Conservation (phyloP, 2,797 vertebrate genomes). For the Myioborus miniatus region DNA sequence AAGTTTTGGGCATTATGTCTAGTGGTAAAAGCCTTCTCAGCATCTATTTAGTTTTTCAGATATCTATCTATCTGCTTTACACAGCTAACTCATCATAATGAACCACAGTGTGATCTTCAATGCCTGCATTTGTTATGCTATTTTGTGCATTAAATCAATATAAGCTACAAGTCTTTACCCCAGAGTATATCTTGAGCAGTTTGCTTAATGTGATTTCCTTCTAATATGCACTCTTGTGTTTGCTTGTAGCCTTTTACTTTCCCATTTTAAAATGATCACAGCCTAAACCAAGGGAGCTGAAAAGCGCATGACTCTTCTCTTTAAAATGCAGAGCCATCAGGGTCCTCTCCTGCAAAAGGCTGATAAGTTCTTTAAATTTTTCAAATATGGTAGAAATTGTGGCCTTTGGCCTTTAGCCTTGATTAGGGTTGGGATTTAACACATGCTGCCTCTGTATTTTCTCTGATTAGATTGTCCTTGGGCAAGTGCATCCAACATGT, state of each 20-base stretch:
- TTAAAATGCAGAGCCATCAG: constrained; percentile 51
- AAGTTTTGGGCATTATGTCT: not conserved
- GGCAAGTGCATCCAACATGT: constrained; percentile 17
- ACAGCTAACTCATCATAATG: not conserved
- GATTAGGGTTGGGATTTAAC: constrained; percentile 60
- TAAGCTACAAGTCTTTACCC: constrained; percentile 4
- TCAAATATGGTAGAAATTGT: constrained; percentile 33
- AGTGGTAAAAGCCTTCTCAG: not conserved
- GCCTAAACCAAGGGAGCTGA: not conserved
- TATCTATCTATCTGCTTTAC: not conserved
- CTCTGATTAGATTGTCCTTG: constrained; percentile 66
- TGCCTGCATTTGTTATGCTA: not conserved
- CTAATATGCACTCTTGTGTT: not conserved
- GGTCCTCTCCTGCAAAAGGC: constrained; percentile 30
- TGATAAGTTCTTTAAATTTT: constrained; percentile 62
- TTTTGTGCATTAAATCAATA: constrained; percentile 27
- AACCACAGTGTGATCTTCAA: not conserved
- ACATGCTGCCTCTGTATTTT: constrained; percentile 28
- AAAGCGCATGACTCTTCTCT: constrained; percentile 6
- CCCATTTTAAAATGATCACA: constrained; percentile 34
- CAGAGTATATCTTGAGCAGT: constrained; percentile 2
- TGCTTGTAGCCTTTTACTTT: constrained; percentile 24
- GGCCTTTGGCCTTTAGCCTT: constrained; percentile 56
- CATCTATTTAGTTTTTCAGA: not conserved
- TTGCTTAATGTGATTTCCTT: constrained; percentile 15